Percentiles rank a stretch among this genome's conserved stretches.
Evolutionary conservation across 1,140 invertebrate species (phyloP).

Genomic region (Lethrus apterus): DNA sequence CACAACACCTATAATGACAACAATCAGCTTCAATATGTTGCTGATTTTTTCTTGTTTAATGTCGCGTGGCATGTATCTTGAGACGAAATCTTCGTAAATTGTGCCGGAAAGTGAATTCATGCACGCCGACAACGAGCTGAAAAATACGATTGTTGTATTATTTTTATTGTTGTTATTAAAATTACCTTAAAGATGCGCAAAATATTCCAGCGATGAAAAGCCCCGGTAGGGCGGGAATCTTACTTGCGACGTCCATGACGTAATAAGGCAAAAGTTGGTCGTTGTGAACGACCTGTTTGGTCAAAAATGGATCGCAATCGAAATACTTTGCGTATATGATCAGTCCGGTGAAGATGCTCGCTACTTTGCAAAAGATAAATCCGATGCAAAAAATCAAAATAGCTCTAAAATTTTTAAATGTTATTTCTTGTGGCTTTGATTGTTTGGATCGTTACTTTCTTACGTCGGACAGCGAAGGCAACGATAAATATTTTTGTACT

Average conservation of each 20-base stretch:
- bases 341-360: constrained; percentile 52
- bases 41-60: constrained; percentile 42
- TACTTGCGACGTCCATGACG: constrained; percentile 46
- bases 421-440: too few species aligned
- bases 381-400: constrained; percentile 11
- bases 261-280: constrained; percentile 47
- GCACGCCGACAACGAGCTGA: constrained; percentile 57
- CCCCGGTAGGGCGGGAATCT: constrained; percentile 49
- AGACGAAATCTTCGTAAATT: constrained; percentile 58
- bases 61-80: constrained; percentile 37
- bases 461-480: constrained; percentile 44
- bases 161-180: not conserved
- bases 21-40: constrained; percentile 50
- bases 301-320: constrained; percentile 60
- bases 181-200: constrained; percentile 54
- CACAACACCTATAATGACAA: constrained; percentile 51
- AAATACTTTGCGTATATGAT: constrained; percentile 64
- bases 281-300: constrained; percentile 43
- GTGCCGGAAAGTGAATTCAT: constrained; percentile 60
- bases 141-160: constrained; percentile 17
- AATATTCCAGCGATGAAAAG: constrained; percentile 58
- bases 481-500: constrained; percentile 52
- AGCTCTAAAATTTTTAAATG: constrained; percentile 1
- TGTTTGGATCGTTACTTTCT: constrained; percentile 38
- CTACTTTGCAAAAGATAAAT: constrained; percentile 21